Evolutionary conservation across 2,113 vertebrate genomes (phyloP).

Genomic region (Hemiscyllium ocellatum): DNA sequence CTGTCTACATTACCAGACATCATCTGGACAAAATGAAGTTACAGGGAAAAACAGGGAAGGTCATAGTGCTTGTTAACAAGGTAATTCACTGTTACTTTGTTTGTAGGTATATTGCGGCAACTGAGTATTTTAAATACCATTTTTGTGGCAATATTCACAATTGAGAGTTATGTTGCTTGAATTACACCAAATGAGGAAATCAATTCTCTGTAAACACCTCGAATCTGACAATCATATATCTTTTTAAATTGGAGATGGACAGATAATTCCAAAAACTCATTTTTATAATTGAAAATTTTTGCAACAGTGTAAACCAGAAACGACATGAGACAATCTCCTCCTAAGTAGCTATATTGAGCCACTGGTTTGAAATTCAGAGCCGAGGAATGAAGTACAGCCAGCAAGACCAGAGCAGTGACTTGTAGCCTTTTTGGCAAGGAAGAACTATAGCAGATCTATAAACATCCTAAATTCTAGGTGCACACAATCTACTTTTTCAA

Average conservation of each 20-base stretch:
- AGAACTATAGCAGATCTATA: background rate
- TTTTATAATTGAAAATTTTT: background rate
- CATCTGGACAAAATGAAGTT: slow-evolving; percentile 72
- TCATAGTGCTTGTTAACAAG: slow-evolving; percentile 90
- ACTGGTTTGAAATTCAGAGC: background rate
- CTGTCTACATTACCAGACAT: slow-evolving; percentile 81
- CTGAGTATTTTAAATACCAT: background rate
- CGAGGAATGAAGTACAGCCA: background rate
- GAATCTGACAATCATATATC: background rate
- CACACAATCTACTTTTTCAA: background rate
- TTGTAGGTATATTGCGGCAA: background rate
- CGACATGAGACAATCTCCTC: background rate
- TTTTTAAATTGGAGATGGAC: background rate
- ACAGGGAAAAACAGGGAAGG: slow-evolving; percentile 63
- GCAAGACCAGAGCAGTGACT: background rate
- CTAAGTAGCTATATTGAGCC: background rate
- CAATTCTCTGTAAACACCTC: background rate
- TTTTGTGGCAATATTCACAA: background rate
- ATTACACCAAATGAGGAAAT: background rate
- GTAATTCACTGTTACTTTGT: slow-evolving; percentile 51
- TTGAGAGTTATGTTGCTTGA: background rate
- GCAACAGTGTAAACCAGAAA: background rate
- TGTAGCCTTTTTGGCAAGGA: background rate
- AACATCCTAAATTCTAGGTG: background rate
- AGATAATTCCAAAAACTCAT: background rate